phyloP scores from a whole-genome alignment of 1,140 invertebrate genomes.

The Dolichoris vasculosae region DNA sequence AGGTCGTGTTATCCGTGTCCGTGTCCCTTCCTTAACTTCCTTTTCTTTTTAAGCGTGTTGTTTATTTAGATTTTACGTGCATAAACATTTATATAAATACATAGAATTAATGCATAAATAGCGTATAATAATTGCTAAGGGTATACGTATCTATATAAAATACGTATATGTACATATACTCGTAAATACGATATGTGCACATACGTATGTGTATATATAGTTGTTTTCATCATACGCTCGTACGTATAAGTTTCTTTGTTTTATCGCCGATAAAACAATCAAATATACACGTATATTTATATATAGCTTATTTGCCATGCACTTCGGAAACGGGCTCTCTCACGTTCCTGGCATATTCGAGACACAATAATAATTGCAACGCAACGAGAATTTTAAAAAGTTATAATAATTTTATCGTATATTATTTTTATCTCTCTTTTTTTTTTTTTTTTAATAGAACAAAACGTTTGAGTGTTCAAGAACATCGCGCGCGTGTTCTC shows the following conservation, averaged over 20 bases:
- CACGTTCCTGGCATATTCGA: constrained; percentile 42
- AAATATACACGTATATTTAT: constrained; percentile 17
- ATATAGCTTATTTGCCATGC: constrained; percentile 50
- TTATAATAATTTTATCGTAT: background rate
- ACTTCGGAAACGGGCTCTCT: constrained; percentile 50
- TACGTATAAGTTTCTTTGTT: too few species aligned
- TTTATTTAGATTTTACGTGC: constrained; percentile 17
- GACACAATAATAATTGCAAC: background rate
- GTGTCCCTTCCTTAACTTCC: background rate
- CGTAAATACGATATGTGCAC: background rate
- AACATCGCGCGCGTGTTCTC: background rate
- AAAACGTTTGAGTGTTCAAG: background rate
- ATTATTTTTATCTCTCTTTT: background rate
- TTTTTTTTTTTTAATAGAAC: background rate
- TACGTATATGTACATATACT: constrained; percentile 28
- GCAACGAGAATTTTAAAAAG: background rate
- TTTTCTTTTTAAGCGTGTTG: constrained; percentile 18
- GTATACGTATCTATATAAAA: constrained; percentile 17
- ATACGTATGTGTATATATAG: constrained; percentile 30
- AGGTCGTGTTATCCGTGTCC: background rate
- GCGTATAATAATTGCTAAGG: constrained; percentile 23
- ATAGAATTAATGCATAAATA: constrained; percentile 18
- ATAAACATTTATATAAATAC: constrained; percentile 23
- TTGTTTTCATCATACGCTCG: too few species aligned
- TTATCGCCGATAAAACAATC: too few species aligned